phyloP scores from a whole-genome alignment of 2,113 vertebrate species.

The Lucifuga dentata region DNA sequence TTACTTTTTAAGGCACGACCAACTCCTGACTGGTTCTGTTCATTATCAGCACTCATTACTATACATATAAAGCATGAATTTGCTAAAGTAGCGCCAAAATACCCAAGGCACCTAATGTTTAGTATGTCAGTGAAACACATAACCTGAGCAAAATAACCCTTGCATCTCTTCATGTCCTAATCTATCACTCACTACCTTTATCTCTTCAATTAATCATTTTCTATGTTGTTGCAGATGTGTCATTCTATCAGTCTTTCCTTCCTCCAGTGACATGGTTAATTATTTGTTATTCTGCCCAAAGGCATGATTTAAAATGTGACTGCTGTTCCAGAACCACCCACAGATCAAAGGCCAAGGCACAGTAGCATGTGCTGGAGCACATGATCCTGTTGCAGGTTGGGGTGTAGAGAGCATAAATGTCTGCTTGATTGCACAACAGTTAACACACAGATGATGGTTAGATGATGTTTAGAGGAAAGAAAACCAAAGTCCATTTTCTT shows the following conservation, averaged over 20 bases:
- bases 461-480: conserved; percentile 8
- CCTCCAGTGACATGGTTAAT: conserved; percentile 66
- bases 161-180: neutral
- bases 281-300: conserved; percentile 60
- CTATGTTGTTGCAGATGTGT: conserved; percentile 12
- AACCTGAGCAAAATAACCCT: too few relatives aligned
- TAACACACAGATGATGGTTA: conserved; percentile 16
- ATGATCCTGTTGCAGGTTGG: conserved; percentile 51
- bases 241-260: conserved; percentile 25
- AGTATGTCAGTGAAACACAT: too few relatives aligned
- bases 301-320: conserved; percentile 73
- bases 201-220: conserved; percentile 31
- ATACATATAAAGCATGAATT: too few relatives aligned
- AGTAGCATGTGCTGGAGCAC: conserved; percentile 63
- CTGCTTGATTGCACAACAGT: conserved; percentile 47
- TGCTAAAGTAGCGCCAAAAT: too few relatives aligned
- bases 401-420: conserved; percentile 49
- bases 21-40: neutral
- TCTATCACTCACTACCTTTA: conserved; percentile 37
- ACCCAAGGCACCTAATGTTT: too few relatives aligned
- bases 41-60: conserved; percentile 10
- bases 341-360: conserved; percentile 78
- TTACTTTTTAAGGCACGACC: neutral
- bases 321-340: conserved; percentile 56
- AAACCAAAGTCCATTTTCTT: conserved; percentile 8